Percentiles rank a stretch among this genome's conserved stretches.
These are phyloP conservation scores for Hystrix brachyura DNA, from an alignment of 2,113 vertebrate species.

Conservation along the genomic window DNA sequence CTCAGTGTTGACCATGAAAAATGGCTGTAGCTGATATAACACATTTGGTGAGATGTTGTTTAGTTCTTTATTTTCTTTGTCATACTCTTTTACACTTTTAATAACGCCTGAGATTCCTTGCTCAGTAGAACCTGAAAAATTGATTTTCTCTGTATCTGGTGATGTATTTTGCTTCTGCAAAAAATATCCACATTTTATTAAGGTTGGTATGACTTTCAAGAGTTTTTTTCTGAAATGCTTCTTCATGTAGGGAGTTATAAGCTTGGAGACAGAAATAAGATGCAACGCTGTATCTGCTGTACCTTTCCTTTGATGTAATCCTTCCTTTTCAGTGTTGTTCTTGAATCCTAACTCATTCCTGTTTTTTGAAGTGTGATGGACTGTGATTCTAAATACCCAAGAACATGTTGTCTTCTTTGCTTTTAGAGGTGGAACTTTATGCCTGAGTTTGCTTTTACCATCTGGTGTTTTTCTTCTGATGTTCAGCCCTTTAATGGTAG, in stretches of 20 bases:
- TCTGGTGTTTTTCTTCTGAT: conserved; percentile 14
- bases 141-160: conserved; percentile 22
- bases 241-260: conserved; percentile 13
- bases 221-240: conserved; percentile 50
- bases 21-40: not conserved
- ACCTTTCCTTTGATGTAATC: not conserved
- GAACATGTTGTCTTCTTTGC: conserved; percentile 54
- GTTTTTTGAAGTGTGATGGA: not conserved
- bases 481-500: not conserved
- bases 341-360: not conserved
- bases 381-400: not conserved
- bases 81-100: not conserved
- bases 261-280: conserved; percentile 30
- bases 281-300: not conserved
- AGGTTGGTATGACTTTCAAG: not conserved
- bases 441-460: conserved; percentile 15
- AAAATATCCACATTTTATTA: conserved; percentile 32
- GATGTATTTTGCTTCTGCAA: conserved; percentile 13
- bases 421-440: conserved; percentile 38
- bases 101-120: not conserved
- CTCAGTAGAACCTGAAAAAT: not conserved
- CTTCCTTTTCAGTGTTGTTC: conserved; percentile 12
- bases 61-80: not conserved
- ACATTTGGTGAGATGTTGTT: not conserved
- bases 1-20: not conserved